These are phyloP conservation scores for Platorchestia sp. DNA, from an alignment of 1,140 invertebrate genomes.

Conservation along the genomic window DNA sequence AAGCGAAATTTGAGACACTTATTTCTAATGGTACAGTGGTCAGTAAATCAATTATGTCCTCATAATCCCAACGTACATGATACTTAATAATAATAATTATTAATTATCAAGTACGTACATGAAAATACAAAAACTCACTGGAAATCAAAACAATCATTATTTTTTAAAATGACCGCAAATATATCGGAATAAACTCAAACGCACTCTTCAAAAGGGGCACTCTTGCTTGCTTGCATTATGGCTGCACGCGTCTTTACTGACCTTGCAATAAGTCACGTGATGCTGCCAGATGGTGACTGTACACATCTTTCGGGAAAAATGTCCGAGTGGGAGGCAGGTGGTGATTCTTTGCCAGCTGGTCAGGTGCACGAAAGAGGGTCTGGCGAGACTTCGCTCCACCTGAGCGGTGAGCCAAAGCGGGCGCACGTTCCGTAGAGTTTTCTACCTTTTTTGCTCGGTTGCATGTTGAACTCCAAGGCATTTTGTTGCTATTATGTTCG, in stretches of 20 bases:
- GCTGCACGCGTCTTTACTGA: neutral
- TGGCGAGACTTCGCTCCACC: neutral
- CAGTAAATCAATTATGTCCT: no score
- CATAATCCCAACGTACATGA: no score
- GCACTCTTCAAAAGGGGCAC: neutral
- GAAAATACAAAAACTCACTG: neutral
- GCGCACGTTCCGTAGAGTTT: neutral
- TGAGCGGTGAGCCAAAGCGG: neutral
- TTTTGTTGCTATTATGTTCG: neutral
- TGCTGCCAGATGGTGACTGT: neutral
- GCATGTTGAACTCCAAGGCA: neutral
- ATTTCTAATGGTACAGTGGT: no score
- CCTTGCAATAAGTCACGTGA: slow-evolving; percentile 12
- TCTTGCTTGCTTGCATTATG: neutral
- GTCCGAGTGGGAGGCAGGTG: slow-evolving; percentile 14
- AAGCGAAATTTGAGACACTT: no score
- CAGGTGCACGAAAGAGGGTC: neutral
- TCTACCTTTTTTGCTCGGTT: neutral
- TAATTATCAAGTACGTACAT: no score
- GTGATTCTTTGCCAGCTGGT: neutral
- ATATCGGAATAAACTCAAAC: neutral
- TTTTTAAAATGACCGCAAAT: neutral
- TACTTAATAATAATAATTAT: no score
- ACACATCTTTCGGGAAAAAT: slow-evolving; percentile 47
- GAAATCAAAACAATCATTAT: neutral